Base-by-base conservation (phyloP, 2,113 vertebrate species). In the Etia nguti region DNA sequence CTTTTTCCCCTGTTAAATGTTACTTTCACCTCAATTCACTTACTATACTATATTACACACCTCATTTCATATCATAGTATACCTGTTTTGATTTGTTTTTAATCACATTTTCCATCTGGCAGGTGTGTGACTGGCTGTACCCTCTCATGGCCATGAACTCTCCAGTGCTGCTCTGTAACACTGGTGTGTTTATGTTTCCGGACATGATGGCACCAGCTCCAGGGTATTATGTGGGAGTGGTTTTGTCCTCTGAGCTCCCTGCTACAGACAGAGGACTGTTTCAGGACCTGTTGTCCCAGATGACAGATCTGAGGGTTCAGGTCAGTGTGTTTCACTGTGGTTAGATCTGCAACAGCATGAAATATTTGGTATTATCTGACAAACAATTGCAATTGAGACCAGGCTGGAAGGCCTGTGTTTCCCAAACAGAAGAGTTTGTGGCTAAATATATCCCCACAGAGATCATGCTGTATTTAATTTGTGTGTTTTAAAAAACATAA, bases 71-170 rank as follows among this genome's bases (percentile, higher is more conserved):
- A 38, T 18, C 9, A 46, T 8, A 10, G 8, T 73, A 24, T 16
- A 43, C 31, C 31, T n/a, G 59, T 62, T 22, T 22, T 65, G 4
- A n/a, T 38, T 22, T 48, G 10, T 24, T 20, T 2, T 2, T 43
- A 10, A 50, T 34, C 8, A 52, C 9, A 4, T 9, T 15, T 12
- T 43, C 5, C 3, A 80, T 60, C 0, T 34, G 85, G 22, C 92
- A 99, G 99, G 98, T 99, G 88, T 99, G 98, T 93, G 98, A 98
- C 94, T 99, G 99, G 99, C 79, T 99, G 1, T 99, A 98, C 88
- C 98, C 98, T 6, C 97, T 99, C 16, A 98, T 99, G 97, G 92
- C 96, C 82, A 94, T 93, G 75, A 96, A 98, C 87, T 99, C 98
- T 29, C 98, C 98, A 2, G 98, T 98, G 84, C 92, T 99, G 77